phyloP scores from a whole-genome alignment of 1,140 invertebrate species.

The Prorops nasuta region DNA sequence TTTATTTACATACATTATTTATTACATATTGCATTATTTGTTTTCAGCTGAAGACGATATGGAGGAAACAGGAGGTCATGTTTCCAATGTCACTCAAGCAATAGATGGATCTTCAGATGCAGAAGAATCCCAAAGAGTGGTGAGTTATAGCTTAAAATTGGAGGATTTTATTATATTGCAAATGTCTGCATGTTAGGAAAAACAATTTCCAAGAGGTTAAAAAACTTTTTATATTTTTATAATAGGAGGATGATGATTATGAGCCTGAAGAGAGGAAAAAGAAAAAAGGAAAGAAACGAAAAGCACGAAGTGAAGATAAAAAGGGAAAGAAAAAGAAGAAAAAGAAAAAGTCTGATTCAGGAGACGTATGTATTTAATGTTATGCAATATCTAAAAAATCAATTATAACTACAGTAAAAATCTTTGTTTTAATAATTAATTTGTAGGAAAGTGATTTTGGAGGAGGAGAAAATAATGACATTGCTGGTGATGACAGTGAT shows the following conservation, averaged over 20 bases:
- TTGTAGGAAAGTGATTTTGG: slow-evolving; percentile 77
- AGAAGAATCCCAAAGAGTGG: slow-evolving; percentile 64
- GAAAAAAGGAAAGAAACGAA: slow-evolving; percentile 89
- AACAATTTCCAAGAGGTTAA: too few relatives aligned
- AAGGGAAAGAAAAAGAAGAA: slow-evolving; percentile 91
- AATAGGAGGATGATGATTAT: slow-evolving; percentile 85
- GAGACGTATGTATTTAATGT: slow-evolving; percentile 64
- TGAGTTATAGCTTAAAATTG: slow-evolving; percentile 26
- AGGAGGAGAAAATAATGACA: slow-evolving; percentile 67
- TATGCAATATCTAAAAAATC: not conserved
- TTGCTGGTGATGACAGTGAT: slow-evolving; percentile 71
- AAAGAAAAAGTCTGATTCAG: slow-evolving; percentile 89
- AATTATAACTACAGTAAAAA: too few relatives aligned
- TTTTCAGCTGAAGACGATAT: slow-evolving; percentile 69
- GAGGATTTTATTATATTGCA: slow-evolving; percentile 5
- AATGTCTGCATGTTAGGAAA: too few relatives aligned
- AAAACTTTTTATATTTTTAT: slow-evolving; percentile 3
- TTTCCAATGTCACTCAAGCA: slow-evolving; percentile 44
- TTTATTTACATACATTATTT: too few relatives aligned
- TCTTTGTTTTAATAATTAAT: slow-evolving; percentile 5
- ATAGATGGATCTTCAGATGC: slow-evolving; percentile 71
- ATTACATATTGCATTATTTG: too few relatives aligned
- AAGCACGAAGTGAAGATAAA: slow-evolving; percentile 81
- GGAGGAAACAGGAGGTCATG: slow-evolving; percentile 62
- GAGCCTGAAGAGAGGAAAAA: slow-evolving; percentile 84